These are phyloP conservation scores for Nomada ruficornis DNA, from an alignment of 2,888 invertebrate genomes.

Conservation along the genomic window DNA sequence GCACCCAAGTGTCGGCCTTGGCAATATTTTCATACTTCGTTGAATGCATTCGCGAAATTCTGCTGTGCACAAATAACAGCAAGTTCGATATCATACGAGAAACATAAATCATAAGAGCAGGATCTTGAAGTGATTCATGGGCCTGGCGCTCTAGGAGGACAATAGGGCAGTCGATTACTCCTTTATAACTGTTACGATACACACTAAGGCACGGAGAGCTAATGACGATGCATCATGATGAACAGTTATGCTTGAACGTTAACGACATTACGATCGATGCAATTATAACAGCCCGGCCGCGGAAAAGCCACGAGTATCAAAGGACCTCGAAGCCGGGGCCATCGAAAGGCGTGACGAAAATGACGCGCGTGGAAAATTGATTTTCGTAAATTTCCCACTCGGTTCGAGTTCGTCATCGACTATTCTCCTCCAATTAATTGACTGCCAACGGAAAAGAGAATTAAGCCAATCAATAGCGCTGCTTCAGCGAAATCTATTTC, in stretches of 20 bases:
- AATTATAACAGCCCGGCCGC: slow-evolving; percentile 23
- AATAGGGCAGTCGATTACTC: not conserved
- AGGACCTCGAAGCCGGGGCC: not conserved
- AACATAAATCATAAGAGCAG: slow-evolving; percentile 7
- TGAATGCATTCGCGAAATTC: not conserved
- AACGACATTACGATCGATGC: slow-evolving; percentile 43
- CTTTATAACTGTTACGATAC: slow-evolving; percentile 14
- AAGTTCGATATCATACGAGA: not conserved
- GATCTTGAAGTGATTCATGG: slow-evolving; percentile 11
- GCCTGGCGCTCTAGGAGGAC: slow-evolving; percentile 18
- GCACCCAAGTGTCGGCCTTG: no score
- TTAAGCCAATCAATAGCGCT: slow-evolving; percentile 24
- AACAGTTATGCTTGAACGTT: slow-evolving; percentile 22
- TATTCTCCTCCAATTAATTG: slow-evolving; percentile 34
- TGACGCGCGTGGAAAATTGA: slow-evolving; percentile 6
- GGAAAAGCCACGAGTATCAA: not conserved
- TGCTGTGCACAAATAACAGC: not conserved
- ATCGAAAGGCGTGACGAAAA: slow-evolving; percentile 20
- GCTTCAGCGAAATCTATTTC: slow-evolving; percentile 16
- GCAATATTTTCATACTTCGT: not conserved
- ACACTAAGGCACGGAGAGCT: not conserved
- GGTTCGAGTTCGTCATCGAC: slow-evolving; percentile 12
- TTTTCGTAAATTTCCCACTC: not conserved
- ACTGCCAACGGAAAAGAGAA: slow-evolving; percentile 4
- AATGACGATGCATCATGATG: slow-evolving; percentile 23